Evolutionary conservation across 2,113 vertebrate species (phyloP).

Genomic region (Aramus guarauna): DNA sequence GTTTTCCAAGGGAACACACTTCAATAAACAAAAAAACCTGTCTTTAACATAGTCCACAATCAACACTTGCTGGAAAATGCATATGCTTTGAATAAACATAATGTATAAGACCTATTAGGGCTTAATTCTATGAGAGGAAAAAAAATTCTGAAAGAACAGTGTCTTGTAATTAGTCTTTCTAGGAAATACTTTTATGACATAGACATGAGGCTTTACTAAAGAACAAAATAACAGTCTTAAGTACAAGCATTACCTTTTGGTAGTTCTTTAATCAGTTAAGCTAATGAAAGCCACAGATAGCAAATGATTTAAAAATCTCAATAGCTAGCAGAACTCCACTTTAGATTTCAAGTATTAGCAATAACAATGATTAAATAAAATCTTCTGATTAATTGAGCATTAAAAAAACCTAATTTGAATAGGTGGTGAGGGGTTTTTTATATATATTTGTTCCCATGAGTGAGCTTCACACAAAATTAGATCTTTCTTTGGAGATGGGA

Average conservation of each 20-base stretch:
- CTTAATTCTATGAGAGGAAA: background rate
- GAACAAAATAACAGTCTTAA: background rate
- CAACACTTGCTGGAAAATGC: background rate
- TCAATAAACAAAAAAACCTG: background rate
- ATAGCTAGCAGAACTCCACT: background rate
- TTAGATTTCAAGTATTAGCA: background rate
- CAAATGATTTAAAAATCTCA: background rate
- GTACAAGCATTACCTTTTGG: background rate
- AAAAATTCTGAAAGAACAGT: background rate
- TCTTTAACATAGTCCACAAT: background rate
- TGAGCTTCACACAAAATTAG: background rate
- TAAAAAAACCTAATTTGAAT: background rate
- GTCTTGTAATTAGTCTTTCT: background rate
- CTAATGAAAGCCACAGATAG: background rate
- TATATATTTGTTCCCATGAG: background rate
- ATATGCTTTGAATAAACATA: background rate
- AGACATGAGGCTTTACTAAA: background rate
- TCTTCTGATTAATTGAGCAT: background rate
- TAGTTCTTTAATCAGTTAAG: background rate
- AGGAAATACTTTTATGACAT: background rate
- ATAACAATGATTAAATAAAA: background rate
- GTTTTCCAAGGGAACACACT: background rate
- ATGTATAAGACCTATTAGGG: background rate
- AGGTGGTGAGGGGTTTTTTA: accelerated
- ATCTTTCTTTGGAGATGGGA: background rate